These are phyloP conservation scores for Neocrepidodera transversa DNA, from an alignment of 2,888 invertebrate genomes.

Conservation along the genomic window DNA sequence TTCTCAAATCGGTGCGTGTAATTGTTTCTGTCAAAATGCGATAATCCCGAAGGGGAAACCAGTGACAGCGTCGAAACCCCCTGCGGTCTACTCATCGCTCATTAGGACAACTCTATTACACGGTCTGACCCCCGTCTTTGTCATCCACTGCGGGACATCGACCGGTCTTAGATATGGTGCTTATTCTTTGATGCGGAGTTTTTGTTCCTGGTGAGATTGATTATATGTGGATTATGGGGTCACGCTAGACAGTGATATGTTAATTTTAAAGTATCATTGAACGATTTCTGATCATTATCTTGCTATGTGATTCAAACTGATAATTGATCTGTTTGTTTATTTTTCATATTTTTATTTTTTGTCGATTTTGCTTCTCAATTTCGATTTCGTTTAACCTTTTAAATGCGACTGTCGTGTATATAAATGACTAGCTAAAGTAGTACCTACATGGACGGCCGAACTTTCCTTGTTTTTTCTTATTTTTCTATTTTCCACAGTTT, in stretches of 20 bases:
- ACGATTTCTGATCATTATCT: too few species aligned
- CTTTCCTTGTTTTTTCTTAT: too few species aligned
- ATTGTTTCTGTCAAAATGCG: conserved; percentile 40
- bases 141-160: conserved; percentile 47
- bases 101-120: conserved; percentile 57
- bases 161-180: conserved; percentile 31
- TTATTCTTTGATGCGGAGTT: conserved; percentile 26
- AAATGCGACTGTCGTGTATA: too few species aligned
- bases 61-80: conserved; percentile 49
- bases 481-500: too few species aligned
- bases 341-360: too few species aligned
- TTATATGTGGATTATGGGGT: conserved; percentile 33
- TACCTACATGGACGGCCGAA: too few species aligned
- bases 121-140: conserved; percentile 51
- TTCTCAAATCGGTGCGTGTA: conserved; percentile 18
- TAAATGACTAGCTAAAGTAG: too few species aligned
- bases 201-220: conserved; percentile 35
- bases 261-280: conserved; percentile 15
- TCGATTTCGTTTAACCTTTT: too few species aligned
- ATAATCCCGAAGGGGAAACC: conserved; percentile 28
- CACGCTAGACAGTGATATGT: conserved; percentile 27
- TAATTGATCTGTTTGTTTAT: too few species aligned
- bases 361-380: too few species aligned
- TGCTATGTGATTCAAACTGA: too few species aligned
- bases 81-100: conserved; percentile 49